Base-by-base conservation (phyloP, 1,140 invertebrate genomes). In the Mylabris phalerata region DNA sequence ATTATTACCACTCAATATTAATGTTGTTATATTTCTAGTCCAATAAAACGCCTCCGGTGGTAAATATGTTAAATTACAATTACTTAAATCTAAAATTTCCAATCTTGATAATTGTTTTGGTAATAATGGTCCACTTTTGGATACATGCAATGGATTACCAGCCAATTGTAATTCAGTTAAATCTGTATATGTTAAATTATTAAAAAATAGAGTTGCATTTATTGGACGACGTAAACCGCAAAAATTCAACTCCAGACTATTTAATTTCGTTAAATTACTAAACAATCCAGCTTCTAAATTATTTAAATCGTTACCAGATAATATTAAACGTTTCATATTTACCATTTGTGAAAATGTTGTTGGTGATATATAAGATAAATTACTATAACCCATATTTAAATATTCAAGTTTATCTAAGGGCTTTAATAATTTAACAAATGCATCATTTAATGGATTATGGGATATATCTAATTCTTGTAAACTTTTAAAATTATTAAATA, bases 341-440 rank as follows among this genome's bases (percentile, higher is more conserved):
- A 82, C 84, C 84, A 87, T 87, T 67, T 84, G 81, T 0, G 82
- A 79, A 68, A 88, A 88, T 2, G 84, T 84, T 4, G 82, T 78
- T 24, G 80, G 83, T 6, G 81, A 80, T 32, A 87, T 80, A 57
- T 83, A 77, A 2, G 82, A 83, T 7, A 88, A 73, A 67, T 84
- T 82, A 71, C 85, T 85, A 63, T 86, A 86, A 5, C 85, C 84
- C 84, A 88, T 88, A 65, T 88, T 85, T 7, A 88, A 72, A 67
- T 83, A 84, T 72, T 86, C 81, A 9, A 88, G 71, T 19, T 82
- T 82, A 41, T 81, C 79, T 2, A 88, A 68, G 0, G 85, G 85
- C 1, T 82, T 81, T n/a, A 87, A 70, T 10, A 87, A 68, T 65
- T 76, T 80, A 9, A 83, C 83, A 66, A 87, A 87, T 0, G 83